Evolutionary conservation across 2,888 invertebrate species (phyloP).

Genomic region (Antheraea yamamai): DNA sequence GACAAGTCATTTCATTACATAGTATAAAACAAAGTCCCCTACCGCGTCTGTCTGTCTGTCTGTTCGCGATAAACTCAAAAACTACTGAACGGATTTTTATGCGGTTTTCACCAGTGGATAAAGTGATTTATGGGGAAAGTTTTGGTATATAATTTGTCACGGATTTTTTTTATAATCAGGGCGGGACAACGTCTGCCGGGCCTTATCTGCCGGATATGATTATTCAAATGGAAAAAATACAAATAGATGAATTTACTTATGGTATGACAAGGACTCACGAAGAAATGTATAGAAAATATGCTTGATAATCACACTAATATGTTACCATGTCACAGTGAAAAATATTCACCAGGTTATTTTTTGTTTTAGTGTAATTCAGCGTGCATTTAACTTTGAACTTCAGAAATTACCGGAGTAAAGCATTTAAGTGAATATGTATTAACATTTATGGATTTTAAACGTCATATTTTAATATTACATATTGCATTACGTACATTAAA

Average conservation of each 20-base stretch:
- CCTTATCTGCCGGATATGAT: neutral
- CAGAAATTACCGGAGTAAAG: conserved; percentile 47
- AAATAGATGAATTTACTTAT: neutral
- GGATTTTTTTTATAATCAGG: no score
- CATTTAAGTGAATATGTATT: neutral
- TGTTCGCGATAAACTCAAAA: no score
- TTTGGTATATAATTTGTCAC: no score
- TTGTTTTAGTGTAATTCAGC: conserved; percentile 20
- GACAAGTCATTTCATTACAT: no score
- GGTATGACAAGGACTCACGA: no score
- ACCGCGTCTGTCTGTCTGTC: no score
- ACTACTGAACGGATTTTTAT: no score
- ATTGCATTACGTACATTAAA: neutral
- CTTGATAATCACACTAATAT: conserved; percentile 1
- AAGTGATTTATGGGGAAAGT: no score
- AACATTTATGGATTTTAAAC: neutral
- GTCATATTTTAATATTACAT: neutral
- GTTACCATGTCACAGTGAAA: neutral
- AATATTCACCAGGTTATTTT: neutral
- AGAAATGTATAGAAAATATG: neutral
- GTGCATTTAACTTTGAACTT: conserved; percentile 49
- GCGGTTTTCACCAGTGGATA: no score
- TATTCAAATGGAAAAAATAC: neutral
- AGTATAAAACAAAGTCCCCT: no score
- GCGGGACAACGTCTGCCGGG: no score